These are phyloP conservation scores for Cepaea hortensis DNA, from an alignment of 2,888 invertebrate genomes.

Conservation along the genomic window DNA sequence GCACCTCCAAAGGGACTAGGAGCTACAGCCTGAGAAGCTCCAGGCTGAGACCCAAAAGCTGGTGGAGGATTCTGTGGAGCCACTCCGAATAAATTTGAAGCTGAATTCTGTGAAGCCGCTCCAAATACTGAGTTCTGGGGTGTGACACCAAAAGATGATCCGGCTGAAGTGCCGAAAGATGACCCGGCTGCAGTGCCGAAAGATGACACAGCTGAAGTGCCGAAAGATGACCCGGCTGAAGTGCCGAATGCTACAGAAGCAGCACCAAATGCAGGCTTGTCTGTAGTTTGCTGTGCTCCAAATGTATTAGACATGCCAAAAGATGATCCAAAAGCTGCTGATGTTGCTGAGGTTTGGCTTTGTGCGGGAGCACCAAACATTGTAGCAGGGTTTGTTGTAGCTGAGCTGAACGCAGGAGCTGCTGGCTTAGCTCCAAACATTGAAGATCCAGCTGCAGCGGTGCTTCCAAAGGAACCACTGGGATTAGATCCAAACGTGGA, in stretches of 20 bases:
- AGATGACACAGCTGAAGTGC: neutral
- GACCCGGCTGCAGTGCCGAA: conserved; percentile 4
- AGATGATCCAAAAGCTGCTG: conserved; percentile 19
- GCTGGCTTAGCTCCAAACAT: conserved; percentile 18
- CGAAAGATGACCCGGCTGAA: conserved; percentile 3
- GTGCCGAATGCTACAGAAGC: conserved; percentile 8
- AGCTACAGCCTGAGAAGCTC: neutral
- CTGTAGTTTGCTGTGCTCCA: neutral
- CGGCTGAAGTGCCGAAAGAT: conserved; percentile 9
- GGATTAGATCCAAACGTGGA: conserved; percentile 16
- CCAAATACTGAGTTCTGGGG: conserved; percentile 28
- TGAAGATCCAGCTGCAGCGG: conserved; percentile 8
- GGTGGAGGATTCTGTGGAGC: conserved; percentile 1
- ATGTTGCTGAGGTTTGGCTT: neutral
- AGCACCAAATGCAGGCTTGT: conserved; percentile 24
- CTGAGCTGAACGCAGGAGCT: neutral
- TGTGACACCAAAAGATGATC: conserved; percentile 11
- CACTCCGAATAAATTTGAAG: conserved; percentile 6
- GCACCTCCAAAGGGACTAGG: conserved; percentile 22
- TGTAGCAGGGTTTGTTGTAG: neutral
- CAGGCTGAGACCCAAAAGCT: conserved; percentile 32
- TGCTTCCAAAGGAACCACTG: conserved; percentile 18
- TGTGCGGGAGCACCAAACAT: conserved; percentile 6
- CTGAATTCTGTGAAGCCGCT: neutral
- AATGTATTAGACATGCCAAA: conserved; percentile 6